A percentile compares a stretch with the other conserved stretches of the same genome.
Conservation (phyloP, 2,797 vertebrate species). For the Semaprochilodus insignis region DNA sequence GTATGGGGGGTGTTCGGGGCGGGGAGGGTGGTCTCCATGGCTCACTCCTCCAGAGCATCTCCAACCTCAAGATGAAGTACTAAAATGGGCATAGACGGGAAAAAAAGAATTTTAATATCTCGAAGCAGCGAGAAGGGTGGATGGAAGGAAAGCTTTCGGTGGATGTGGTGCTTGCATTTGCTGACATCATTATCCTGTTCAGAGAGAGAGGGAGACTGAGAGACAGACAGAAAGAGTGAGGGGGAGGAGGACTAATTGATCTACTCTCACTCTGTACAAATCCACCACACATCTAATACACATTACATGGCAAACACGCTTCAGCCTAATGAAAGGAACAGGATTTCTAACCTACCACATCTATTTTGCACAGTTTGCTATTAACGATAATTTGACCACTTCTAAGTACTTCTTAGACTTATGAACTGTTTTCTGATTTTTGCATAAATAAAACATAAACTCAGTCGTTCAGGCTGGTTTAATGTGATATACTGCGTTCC, state of each 20-base stretch:
- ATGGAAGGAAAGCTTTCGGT: neutral
- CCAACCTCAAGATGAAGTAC: constrained; percentile 33
- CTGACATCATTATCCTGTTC: neutral
- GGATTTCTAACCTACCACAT: neutral
- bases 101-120: constrained; percentile 12
- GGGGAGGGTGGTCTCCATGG: constrained; percentile 35
- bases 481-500: no score
- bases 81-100: neutral
- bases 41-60: constrained; percentile 23
- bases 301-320: neutral
- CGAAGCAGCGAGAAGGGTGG: neutral
- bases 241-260: neutral
- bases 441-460: no score
- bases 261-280: constrained; percentile 1
- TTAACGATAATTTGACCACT: no score
- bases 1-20: constrained; percentile 28
- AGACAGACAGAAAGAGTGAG: neutral
- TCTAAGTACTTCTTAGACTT: no score
- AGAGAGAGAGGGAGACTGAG: constrained; percentile 50
- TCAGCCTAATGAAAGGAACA: neutral
- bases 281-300: neutral
- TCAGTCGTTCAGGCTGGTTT: no score
- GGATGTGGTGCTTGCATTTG: constrained; percentile 14
- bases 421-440: no score
- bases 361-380: no score